phyloP scores from a whole-genome alignment of 2,113 vertebrate species.

The Entelurus aequoreus region DNA sequence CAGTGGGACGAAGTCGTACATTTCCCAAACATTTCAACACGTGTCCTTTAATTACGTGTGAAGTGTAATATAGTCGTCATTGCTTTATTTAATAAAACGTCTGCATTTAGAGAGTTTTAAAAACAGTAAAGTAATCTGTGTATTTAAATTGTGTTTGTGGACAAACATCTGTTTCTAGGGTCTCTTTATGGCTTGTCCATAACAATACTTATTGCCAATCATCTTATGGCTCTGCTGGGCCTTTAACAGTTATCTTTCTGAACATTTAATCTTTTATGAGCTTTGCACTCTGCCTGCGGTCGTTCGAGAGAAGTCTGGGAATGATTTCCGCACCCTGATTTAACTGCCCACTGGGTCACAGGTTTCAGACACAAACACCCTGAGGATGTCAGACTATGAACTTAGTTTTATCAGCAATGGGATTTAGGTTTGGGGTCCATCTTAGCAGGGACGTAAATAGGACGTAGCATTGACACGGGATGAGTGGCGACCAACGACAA shows the following conservation, averaged over 20 bases:
- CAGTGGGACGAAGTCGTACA: too few relatives aligned
- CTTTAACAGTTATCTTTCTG: conserved; percentile 5
- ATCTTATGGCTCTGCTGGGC: neutral
- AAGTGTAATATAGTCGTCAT: neutral
- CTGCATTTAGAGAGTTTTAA: neutral
- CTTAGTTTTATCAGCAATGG: conserved; percentile 20
- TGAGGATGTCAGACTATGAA: conserved; percentile 11
- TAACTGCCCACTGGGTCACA: conserved; percentile 6
- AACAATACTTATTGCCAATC: conserved; percentile 23
- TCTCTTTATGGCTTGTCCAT: conserved; percentile 7
- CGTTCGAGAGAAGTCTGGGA: neutral
- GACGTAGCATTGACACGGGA: too few relatives aligned
- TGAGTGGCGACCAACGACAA: neutral
- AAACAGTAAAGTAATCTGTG: neutral
- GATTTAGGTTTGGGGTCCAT: too few relatives aligned
- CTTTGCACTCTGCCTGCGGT: neutral
- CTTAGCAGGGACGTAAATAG: too few relatives aligned
- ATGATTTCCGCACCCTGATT: conserved; percentile 12
- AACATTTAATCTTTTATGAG: conserved; percentile 20
- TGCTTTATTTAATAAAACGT: neutral
- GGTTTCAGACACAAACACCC: conserved; percentile 1
- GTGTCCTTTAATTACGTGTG: too few relatives aligned
- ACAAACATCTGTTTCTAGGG: neutral
- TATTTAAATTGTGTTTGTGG: neutral
- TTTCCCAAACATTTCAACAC: too few relatives aligned